phyloP scores from a whole-genome alignment of 2,797 vertebrate species.

The Dermochelys coriacea region DNA sequence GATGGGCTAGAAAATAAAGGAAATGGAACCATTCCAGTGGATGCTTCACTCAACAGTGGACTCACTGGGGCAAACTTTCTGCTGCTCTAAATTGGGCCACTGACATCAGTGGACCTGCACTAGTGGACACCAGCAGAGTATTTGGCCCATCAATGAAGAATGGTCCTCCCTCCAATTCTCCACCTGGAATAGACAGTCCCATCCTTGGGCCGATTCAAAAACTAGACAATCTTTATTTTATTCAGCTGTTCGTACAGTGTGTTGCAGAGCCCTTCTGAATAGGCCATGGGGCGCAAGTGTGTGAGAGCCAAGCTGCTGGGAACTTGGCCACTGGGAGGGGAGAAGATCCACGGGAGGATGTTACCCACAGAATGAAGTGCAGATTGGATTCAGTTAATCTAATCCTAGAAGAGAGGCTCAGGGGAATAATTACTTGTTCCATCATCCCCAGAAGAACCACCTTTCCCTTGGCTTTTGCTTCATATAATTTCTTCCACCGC shows the following conservation, averaged over 20 bases:
- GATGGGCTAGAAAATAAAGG: neutral
- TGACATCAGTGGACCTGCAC: neutral
- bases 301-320: neutral
- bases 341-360: rapidly evolving
- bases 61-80: neutral
- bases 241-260: rapidly evolving
- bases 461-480: rapidly evolving
- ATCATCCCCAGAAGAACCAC: neutral
- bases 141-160: neutral
- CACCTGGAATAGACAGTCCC: neutral
- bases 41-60: neutral
- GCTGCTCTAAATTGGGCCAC: neutral
- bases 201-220: rapidly evolving
- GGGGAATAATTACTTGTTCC: neutral
- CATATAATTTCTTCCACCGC: rapidly evolving
- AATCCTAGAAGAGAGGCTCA: neutral
- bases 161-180: neutral
- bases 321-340: neutral
- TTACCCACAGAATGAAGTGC: neutral
- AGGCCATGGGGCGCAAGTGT: neutral
- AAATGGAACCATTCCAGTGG: rapidly evolving
- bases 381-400: neutral
- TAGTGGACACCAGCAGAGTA: neutral
- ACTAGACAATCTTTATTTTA: neutral
- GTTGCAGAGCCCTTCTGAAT: neutral